Evolutionary conservation across 2,797 vertebrate genomes (phyloP).

Genomic region (Falco biarmicus): DNA sequence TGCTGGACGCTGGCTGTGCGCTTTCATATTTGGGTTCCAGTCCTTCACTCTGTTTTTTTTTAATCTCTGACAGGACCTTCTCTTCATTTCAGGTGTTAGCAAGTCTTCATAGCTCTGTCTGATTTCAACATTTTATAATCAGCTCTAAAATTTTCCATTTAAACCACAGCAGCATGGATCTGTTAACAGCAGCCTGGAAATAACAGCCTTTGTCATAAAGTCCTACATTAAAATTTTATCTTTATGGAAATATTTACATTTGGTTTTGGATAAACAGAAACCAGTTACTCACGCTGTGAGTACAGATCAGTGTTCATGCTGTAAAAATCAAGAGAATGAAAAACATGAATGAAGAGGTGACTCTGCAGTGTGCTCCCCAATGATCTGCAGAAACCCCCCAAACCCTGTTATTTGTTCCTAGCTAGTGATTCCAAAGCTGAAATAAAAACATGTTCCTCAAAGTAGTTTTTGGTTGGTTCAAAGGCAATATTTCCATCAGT

Average conservation of each 20-base stretch:
- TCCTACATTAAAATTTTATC: slow-evolving; percentile 40
- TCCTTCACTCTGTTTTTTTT: background rate
- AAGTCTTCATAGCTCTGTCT: background rate
- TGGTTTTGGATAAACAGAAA: slow-evolving; percentile 29
- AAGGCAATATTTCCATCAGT: background rate
- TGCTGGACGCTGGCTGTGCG: background rate
- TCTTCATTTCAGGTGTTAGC: background rate
- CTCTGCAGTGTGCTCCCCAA: background rate
- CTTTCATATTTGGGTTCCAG: background rate
- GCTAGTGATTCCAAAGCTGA: background rate
- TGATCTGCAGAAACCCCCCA: background rate
- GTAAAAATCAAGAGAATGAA: background rate
- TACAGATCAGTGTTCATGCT: slow-evolving; percentile 1
- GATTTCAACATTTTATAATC: slow-evolving; percentile 19
- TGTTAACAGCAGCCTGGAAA: slow-evolving; percentile 27
- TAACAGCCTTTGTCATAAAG: slow-evolving; percentile 18
- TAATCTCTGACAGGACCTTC: background rate
- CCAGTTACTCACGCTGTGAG: background rate
- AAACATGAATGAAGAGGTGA: background rate
- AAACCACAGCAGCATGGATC: background rate
- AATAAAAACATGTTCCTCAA: background rate
- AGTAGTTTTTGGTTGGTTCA: background rate
- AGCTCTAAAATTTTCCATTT: slow-evolving; percentile 12
- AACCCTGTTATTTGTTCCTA: background rate
- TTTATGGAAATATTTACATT: slow-evolving; percentile 48